Conservation (phyloP, 1,140 invertebrate species). For the Drosophila trapezifrons region DNA sequence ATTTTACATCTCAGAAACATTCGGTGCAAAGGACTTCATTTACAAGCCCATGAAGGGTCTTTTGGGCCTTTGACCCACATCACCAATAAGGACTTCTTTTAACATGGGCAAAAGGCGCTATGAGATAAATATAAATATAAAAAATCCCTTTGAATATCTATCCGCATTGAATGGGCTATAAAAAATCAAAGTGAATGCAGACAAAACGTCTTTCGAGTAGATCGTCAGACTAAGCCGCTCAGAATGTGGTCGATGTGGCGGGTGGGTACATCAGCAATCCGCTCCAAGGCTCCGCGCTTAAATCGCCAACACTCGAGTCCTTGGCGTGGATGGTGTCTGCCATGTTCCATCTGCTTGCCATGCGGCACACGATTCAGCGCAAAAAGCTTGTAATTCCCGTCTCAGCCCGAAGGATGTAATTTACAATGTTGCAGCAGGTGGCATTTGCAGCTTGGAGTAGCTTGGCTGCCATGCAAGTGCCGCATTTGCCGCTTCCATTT, state of each 20-base stretch:
- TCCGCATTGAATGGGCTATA: constrained; percentile 17
- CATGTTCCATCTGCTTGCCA: constrained; percentile 40
- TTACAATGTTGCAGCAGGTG: constrained; percentile 80
- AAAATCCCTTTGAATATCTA: constrained; percentile 5
- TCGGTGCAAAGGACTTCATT: background rate
- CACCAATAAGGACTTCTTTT: background rate
- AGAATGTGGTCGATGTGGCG: constrained; percentile 4
- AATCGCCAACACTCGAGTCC: constrained; percentile 23
- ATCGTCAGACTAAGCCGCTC: constrained; percentile 8
- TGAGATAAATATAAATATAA: constrained; percentile 9
- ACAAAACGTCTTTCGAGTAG: constrained; percentile 9
- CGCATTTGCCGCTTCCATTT: constrained; percentile 40
- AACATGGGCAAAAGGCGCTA: background rate
- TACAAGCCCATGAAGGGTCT: background rate
- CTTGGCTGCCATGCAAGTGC: constrained; percentile 35
- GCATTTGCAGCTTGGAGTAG: constrained; percentile 30
- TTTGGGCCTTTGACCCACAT: background rate
- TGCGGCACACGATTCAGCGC: constrained; percentile 45
- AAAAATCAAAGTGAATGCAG: constrained; percentile 39
- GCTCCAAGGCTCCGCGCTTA: constrained; percentile 27
- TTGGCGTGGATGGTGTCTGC: constrained; percentile 9
- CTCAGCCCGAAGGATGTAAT: constrained; percentile 54
- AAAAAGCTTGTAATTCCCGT: constrained; percentile 65
- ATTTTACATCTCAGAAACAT: background rate
- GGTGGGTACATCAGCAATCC: constrained; percentile 17